Evolutionary conservation across 2,113 vertebrate species (phyloP).

Genomic region (Cacatua alba): DNA sequence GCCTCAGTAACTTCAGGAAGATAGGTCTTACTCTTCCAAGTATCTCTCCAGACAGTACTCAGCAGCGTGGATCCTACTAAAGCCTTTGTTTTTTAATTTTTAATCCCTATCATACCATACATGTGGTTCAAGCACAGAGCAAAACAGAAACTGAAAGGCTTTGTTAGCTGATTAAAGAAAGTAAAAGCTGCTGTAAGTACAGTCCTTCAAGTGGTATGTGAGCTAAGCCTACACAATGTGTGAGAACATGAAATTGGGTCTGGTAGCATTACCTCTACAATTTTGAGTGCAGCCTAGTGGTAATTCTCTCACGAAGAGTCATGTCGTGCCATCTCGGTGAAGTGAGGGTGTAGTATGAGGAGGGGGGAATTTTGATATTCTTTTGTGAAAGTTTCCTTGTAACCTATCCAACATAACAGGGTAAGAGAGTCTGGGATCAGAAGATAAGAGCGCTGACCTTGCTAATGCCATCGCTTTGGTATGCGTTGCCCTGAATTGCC

Average conservation of each 20-base stretch:
- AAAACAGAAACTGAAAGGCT: background rate
- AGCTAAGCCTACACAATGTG: background rate
- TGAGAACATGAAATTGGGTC: background rate
- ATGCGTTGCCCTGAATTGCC: background rate
- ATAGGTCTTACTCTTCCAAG: background rate
- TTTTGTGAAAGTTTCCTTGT: background rate
- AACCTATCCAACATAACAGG: background rate
- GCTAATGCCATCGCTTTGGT: background rate
- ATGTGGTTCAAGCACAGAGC: background rate
- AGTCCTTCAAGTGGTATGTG: background rate
- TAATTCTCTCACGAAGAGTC: background rate
- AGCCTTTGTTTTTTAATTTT: background rate
- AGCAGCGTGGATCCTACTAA: background rate
- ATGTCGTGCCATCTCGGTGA: background rate
- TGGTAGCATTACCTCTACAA: background rate
- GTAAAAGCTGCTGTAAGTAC: background rate
- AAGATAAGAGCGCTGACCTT: background rate
- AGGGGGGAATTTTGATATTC: background rate
- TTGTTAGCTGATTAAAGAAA: background rate
- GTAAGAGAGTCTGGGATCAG: constrained; percentile 1
- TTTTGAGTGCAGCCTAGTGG: background rate
- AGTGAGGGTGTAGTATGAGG: background rate
- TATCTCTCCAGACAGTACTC: background rate
- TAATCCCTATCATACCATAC: background rate
- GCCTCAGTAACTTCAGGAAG: background rate